Evolutionary conservation across 1,140 invertebrate species (phyloP).

Genomic region (Brachionus asplanchnoidis): DNA sequence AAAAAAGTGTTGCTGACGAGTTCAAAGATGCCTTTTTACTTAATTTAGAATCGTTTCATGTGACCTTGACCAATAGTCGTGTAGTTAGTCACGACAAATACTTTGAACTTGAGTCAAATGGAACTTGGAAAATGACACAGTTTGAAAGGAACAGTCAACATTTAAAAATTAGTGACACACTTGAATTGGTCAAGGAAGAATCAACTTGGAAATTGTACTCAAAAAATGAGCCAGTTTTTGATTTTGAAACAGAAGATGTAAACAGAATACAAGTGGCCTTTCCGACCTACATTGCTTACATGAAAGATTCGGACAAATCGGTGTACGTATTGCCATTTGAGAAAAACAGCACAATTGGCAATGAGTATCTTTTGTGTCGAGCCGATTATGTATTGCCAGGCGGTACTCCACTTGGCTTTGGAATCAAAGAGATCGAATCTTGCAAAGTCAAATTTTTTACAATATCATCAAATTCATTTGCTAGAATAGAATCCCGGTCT

Average conservation of each 20-base stretch:
- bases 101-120: background rate
- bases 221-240: background rate
- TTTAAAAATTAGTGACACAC: background rate
- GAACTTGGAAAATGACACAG: background rate
- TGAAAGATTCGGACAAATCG: background rate
- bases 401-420: background rate
- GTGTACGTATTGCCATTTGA: background rate
- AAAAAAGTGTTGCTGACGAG: background rate
- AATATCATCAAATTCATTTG: background rate
- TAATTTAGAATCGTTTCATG: background rate
- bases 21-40: constrained; percentile 8
- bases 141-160: background rate
- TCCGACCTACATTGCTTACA: background rate
- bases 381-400: background rate
- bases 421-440: background rate
- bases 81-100: background rate
- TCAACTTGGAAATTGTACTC: background rate
- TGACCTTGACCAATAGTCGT: background rate
- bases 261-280: background rate
- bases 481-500: background rate
- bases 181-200: background rate
- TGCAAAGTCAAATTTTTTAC: constrained; percentile 3
- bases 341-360: background rate
- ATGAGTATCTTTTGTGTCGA: background rate
- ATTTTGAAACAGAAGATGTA: background rate